Evolutionary conservation across 2,797 vertebrate genomes (phyloP), one percentile per base, ranked within the genome.

Genomic region (Myripristis murdjan): DNA sequence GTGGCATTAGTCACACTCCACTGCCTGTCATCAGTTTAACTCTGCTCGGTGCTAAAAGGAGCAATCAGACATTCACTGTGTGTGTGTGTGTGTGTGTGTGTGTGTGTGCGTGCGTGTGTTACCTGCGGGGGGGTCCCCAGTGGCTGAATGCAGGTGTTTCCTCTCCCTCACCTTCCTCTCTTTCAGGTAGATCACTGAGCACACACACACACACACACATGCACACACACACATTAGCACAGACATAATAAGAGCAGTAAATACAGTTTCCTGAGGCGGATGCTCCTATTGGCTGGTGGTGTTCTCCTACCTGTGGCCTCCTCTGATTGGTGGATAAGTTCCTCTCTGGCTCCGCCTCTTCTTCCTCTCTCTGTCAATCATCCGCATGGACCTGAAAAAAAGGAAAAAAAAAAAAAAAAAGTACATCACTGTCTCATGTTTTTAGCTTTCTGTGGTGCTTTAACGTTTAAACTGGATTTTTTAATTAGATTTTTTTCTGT

Each of bases 121-220:
- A 97, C 98, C 91, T 96, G 81, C 96, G 95, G 5, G 97, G 95
- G 10, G 96, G 93, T 64, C 96, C 97, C 98, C 98, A 99, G 89
- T 99, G 98, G 82, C 98, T 99, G 87, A 97, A 97, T 76, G 92
- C 93, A 1, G 97, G 97, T 0, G 97, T 98, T 88, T 99, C 98
- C 90, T 99, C 96, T 62, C 98, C 98, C 91, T 99, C 98, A 24
- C 98, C 98, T 66, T 97, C 96, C 90, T 97, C 98, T 85, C 98
- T 93, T 83, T 98, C 96, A 0, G 98, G 98, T 49, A 95, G 84
- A 33, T 91, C 74, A 37, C 94, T 95, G 83, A 31, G 2, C 14
- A 41, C 35, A 56, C 9, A 78, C 15, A 56, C 53, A 73, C 54
- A 61, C 39, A 59, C 11, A 39, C 48, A 73, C 58, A 60, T 14